Percentiles rank a stretch among this genome's conserved stretches.
phyloP scores from a whole-genome alignment of 2,113 vertebrate species.

The Amazona guildingii region DNA sequence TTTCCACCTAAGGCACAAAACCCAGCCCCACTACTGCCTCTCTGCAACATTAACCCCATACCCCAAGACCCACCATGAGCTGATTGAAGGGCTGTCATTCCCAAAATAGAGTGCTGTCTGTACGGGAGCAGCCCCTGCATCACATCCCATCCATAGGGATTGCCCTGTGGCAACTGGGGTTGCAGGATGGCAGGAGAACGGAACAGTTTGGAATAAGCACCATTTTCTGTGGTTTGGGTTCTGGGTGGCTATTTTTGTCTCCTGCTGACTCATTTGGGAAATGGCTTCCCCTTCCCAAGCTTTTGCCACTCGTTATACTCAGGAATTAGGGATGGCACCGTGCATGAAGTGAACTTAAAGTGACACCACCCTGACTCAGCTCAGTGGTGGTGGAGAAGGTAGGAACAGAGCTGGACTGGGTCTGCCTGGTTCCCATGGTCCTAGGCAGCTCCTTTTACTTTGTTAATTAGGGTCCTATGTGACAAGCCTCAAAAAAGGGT shows the following conservation, averaged over 20 bases:
- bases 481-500: not conserved
- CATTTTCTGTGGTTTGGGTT: not conserved
- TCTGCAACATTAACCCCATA: accelerated
- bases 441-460: not conserved
- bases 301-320: not conserved
- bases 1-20: not conserved
- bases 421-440: not conserved
- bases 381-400: not conserved
- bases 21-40: accelerated
- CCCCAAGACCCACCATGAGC: not conserved
- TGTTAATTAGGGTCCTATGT: accelerated
- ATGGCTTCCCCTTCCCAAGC: not conserved
- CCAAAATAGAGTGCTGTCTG: accelerated
- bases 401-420: accelerated
- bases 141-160: accelerated
- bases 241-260: not conserved
- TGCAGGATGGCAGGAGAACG: not conserved
- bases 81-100: not conserved
- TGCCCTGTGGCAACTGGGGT: not conserved
- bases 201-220: not conserved
- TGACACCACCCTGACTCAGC: not conserved
- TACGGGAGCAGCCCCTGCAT: not conserved
- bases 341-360: not conserved
- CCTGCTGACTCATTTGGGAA: conserved; percentile 31
- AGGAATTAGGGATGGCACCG: no score